Percentiles rank a stretch among this genome's conserved stretches.
phyloP scores from a whole-genome alignment of 1,140 invertebrate genomes.

The Thalassaphorura encarpata region DNA sequence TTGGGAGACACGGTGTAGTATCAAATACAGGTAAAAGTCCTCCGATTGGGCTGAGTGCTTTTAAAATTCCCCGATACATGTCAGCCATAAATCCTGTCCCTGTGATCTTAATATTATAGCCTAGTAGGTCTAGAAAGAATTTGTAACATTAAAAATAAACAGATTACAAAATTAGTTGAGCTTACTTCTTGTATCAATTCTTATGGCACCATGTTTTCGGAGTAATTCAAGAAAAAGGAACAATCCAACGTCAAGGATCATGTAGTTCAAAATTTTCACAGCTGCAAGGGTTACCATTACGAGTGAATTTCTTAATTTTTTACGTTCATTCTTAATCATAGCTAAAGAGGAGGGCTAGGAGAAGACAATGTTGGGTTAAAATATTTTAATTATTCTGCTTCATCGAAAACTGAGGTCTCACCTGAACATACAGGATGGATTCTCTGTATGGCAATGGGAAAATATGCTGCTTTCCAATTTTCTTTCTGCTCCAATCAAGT shows the following conservation, averaged over 20 bases:
- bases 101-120: conserved; percentile 35
- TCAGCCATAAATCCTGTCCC: conserved; percentile 54
- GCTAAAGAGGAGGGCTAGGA: conserved; percentile 46
- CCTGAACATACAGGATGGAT: conserved; percentile 49
- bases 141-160: background rate
- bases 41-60: conserved; percentile 47
- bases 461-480: conserved; percentile 49
- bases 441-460: conserved; percentile 60
- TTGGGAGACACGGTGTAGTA: conserved; percentile 52
- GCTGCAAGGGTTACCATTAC: conserved; percentile 50
- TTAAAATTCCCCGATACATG: conserved; percentile 50
- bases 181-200: conserved; percentile 42
- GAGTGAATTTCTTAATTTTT: conserved; percentile 47
- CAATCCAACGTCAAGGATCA: conserved; percentile 59
- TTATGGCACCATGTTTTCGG: conserved; percentile 49
- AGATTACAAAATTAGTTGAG: background rate
- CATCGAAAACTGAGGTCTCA: too few relatives aligned
- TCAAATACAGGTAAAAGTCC: conserved; percentile 44
- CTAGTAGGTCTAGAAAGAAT: conserved; percentile 12
- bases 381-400: conserved; percentile 2
- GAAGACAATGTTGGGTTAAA: conserved; percentile 4
- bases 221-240: conserved; percentile 61
- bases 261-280: conserved; percentile 56
- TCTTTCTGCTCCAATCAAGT: conserved; percentile 54
- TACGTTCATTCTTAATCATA: conserved; percentile 50